These are phyloP conservation scores for Rhodophaea formosa DNA, from an alignment of 2,888 invertebrate genomes.

Conservation along the genomic window DNA sequence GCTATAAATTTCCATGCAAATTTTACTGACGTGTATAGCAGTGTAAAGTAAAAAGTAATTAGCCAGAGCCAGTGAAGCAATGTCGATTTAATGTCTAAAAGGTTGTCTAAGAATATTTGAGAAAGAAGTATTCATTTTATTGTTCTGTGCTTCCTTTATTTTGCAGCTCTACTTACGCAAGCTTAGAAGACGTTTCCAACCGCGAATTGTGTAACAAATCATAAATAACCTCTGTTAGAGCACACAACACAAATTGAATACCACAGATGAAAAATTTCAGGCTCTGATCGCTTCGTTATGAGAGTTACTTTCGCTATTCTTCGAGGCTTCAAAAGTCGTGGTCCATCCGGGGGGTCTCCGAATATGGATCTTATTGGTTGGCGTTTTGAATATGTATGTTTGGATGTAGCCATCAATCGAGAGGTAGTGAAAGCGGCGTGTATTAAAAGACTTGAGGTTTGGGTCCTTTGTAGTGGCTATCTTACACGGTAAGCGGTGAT, in stretches of 20 bases:
- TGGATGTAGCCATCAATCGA: constrained; percentile 50
- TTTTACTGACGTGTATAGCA: no score
- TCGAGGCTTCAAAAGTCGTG: constrained; percentile 44
- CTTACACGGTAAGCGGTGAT: not conserved
- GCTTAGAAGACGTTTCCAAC: constrained; percentile 24
- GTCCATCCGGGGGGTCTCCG: constrained; percentile 21
- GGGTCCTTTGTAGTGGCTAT: constrained; percentile 43
- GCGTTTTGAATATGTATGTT: constrained; percentile 30
- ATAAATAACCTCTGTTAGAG: constrained; percentile 38
- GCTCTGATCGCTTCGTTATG: constrained; percentile 46
- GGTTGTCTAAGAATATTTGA: no score
- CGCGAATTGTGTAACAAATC: constrained; percentile 40
- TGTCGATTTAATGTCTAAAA: no score
- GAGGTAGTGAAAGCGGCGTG: constrained; percentile 61
- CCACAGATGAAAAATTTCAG: constrained; percentile 51
- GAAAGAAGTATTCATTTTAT: not conserved
- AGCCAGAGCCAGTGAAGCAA: no score
- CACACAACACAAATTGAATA: constrained; percentile 43
- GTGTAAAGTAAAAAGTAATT: no score
- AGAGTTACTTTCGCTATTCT: constrained; percentile 56
- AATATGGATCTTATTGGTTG: constrained; percentile 33
- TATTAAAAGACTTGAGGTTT: constrained; percentile 48
- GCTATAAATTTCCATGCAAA: no score
- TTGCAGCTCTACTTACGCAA: constrained; percentile 19
- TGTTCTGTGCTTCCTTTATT: not conserved